A percentile compares a stretch with the other conserved stretches of the same genome.
Evolutionary conservation across 1,140 invertebrate species (phyloP).

Genomic region (Antheraea mylitta): DNA sequence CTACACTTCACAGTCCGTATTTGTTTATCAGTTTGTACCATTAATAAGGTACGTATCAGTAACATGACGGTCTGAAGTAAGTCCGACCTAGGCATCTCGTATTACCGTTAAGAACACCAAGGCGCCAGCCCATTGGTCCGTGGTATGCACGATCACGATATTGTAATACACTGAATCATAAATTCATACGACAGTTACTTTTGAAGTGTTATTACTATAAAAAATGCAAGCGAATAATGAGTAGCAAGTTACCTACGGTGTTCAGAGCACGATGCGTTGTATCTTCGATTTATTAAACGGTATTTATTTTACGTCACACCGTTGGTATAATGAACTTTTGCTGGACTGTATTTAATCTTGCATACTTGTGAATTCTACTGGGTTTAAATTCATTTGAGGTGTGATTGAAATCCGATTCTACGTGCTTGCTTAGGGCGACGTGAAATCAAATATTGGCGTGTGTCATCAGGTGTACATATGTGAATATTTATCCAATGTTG

Average conservation of each 20-base stretch:
- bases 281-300: slow-evolving; percentile 2
- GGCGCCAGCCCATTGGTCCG: slow-evolving; percentile 52
- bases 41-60: slow-evolving; percentile 27
- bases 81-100: slow-evolving; percentile 58
- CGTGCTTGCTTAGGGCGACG: background rate
- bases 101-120: slow-evolving; percentile 63
- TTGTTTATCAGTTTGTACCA: slow-evolving; percentile 18
- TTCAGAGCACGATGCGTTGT: background rate
- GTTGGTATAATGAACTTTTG: background rate
- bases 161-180: slow-evolving; percentile 20
- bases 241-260: background rate
- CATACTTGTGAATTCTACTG: background rate
- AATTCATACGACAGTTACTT: slow-evolving; percentile 11
- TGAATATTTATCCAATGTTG: background rate
- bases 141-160: slow-evolving; percentile 36
- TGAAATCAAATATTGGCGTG: background rate
- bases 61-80: slow-evolving; percentile 34
- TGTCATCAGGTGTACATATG: no score
- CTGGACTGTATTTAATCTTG: background rate
- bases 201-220: slow-evolving; percentile 6
- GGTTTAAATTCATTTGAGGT: background rate
- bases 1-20: slow-evolving; percentile 6
- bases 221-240: slow-evolving; percentile 4
- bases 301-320: background rate
- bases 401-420: background rate